Conservation (phyloP, 2,888 invertebrate genomes). For the Chymomyza caudatula region DNA sequence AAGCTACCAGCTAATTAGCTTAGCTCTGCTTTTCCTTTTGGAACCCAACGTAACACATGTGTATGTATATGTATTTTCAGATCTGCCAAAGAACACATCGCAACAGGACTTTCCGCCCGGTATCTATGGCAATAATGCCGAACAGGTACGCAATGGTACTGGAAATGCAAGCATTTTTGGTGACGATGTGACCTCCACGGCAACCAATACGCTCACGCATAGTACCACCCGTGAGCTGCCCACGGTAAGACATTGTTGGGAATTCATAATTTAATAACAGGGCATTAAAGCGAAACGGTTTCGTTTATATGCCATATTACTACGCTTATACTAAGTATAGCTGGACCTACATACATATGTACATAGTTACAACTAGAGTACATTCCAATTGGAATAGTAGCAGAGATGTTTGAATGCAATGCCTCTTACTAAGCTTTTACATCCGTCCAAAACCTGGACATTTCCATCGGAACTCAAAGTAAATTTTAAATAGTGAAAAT, state of each 20-base stretch:
- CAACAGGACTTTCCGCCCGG: constrained; percentile 82
- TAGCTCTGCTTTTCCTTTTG: background rate
- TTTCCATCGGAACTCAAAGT: too few species aligned
- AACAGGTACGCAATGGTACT: constrained; percentile 23
- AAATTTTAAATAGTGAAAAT: too few species aligned
- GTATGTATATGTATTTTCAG: constrained; percentile 63
- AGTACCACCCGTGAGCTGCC: constrained; percentile 76
- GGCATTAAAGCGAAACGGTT: background rate
- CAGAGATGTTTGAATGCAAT: too few species aligned
- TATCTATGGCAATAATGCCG: constrained; percentile 27
- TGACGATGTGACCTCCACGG: constrained; percentile 76
- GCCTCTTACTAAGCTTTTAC: too few species aligned
- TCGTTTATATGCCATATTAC: too few species aligned
- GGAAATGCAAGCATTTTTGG: constrained; percentile 52
- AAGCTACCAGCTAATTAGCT: constrained; percentile 58
- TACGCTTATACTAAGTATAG: too few species aligned
- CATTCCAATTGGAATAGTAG: too few species aligned
- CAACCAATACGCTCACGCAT: constrained; percentile 74
- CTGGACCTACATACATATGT: too few species aligned
- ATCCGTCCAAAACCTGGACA: too few species aligned
- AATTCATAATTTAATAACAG: background rate
- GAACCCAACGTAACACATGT: background rate
- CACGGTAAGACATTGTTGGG: constrained; percentile 73
- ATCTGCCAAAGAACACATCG: constrained; percentile 87
- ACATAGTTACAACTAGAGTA: too few species aligned